Conservation (phyloP, 2,797 vertebrate genomes). For the Loriculus beryllinus region DNA sequence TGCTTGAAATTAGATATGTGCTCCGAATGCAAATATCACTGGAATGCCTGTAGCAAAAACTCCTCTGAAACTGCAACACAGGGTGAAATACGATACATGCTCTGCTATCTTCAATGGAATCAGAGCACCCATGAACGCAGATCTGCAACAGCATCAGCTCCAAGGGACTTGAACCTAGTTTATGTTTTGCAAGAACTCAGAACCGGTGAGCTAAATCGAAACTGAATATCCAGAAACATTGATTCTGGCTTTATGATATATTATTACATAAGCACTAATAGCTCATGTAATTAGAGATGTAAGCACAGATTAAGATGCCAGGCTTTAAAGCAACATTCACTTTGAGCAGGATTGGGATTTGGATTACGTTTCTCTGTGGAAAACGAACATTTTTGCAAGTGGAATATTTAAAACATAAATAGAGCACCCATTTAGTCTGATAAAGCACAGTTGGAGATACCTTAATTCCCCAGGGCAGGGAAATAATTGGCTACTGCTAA, state of each 20-base stretch:
- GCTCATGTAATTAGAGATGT: background rate
- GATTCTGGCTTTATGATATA: background rate
- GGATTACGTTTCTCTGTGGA: background rate
- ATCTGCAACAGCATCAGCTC: background rate
- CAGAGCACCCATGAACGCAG: background rate
- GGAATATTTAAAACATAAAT: background rate
- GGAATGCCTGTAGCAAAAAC: conserved; percentile 32
- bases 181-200: background rate
- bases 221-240: background rate
- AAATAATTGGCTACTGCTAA: background rate
- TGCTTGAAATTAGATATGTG: conserved; percentile 43
- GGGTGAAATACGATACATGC: background rate
- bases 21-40: conserved; percentile 24
- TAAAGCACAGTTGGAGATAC: background rate
- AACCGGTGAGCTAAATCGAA: background rate
- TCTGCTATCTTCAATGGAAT: background rate
- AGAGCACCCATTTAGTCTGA: background rate
- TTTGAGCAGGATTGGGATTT: background rate
- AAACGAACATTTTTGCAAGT: background rate
- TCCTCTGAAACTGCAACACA: background rate
- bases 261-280: background rate
- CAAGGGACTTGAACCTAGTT: background rate
- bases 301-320: background rate
- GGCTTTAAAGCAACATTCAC: background rate
- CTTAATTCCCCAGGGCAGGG: background rate